Base-by-base conservation (phyloP, 2,113 vertebrate species). In the Ictidomys tridecemlineatus region DNA sequence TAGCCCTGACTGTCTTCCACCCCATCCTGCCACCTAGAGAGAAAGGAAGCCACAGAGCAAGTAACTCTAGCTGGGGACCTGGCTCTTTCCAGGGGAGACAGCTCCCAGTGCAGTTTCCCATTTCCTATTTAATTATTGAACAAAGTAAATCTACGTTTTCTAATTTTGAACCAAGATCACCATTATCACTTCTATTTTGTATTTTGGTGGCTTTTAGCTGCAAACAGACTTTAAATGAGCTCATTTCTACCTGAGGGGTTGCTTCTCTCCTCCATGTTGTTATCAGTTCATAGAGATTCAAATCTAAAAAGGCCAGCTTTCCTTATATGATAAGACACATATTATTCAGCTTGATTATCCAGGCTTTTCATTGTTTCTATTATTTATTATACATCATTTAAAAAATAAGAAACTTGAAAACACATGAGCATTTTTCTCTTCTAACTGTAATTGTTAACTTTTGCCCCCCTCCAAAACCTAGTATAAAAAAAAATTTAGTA, bases 61-160 rank as follows among this genome's bases (percentile, higher is more conserved):
- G 13, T 24, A 37, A 2, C 34, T 20, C 0, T 3, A 34, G 77
- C 30, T 1, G 0, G 4, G 24, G 32, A 10, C 17, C 84, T 26
- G 69, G 77, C 10, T 20, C 26, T 73, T 42, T 14, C 1, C 0
- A 45, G 18, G 51, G 1, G 0, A 17, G 18, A 16, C 48, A 4
- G 30, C 22, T 17, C 20, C 8, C 8, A 1, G 9, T 45, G 45
- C 45, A 45, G 8, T 48, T 18, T 53, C 11, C 0, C 11, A 9
- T 20, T 65, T 48, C 30, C 0, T 51, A 34, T 45, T 67, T 79
- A 58, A 34, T 10, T 58, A 34, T 56, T 77, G 28, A 48, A 72
- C n/a, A 48, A 32, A 80, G 24, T 13, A 8, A 67, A 26, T 39
- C n/a, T 30, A 1, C 34, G 37, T 39, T 83, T 32, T 37, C 61